Conservation (phyloP, 1,140 invertebrate genomes). For the Hylaeus volcanicus region DNA sequence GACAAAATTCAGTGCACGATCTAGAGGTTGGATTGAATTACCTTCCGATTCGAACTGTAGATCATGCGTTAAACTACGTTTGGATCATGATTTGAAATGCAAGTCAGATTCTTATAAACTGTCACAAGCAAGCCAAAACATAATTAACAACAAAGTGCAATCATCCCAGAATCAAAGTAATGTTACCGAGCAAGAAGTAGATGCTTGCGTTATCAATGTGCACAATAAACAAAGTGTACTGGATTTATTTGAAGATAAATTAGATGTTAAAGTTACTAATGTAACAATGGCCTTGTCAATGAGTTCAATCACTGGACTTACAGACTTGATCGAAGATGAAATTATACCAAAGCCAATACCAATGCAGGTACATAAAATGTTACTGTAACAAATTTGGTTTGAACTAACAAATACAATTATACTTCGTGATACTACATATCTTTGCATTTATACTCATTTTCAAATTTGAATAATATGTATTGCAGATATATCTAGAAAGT, state of each 20-base stretch:
- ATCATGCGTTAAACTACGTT: slow-evolving; percentile 82
- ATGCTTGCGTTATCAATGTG: slow-evolving; percentile 62
- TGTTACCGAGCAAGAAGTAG: slow-evolving; percentile 13
- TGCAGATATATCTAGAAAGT: slow-evolving; percentile 86
- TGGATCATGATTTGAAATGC: slow-evolving; percentile 83
- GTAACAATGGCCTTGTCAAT: slow-evolving; percentile 87
- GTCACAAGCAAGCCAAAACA: slow-evolving; percentile 70
- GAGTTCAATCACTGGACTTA: slow-evolving; percentile 89
- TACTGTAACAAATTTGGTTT: neutral
- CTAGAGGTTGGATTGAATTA: slow-evolving; percentile 86
- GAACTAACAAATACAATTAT: slow-evolving; percentile 7
- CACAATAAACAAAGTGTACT: slow-evolving; percentile 72
- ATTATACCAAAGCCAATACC: slow-evolving; percentile 89
- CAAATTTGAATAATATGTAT: slow-evolving; percentile 51
- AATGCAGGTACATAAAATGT: slow-evolving; percentile 83
- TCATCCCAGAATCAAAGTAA: slow-evolving; percentile 45
- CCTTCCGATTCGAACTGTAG: slow-evolving; percentile 81
- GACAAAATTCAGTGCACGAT: slow-evolving; percentile 87
- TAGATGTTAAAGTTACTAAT: slow-evolving; percentile 86
- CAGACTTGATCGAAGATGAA: slow-evolving; percentile 93
- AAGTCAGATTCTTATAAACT: slow-evolving; percentile 75
- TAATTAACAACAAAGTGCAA: slow-evolving; percentile 36
- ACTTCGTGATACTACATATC: slow-evolving; percentile 26
- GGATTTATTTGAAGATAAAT: slow-evolving; percentile 73
- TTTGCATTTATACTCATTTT: slow-evolving; percentile 33